phyloP scores from a whole-genome alignment of 2,888 invertebrate genomes.

The Encarsia formosa region DNA sequence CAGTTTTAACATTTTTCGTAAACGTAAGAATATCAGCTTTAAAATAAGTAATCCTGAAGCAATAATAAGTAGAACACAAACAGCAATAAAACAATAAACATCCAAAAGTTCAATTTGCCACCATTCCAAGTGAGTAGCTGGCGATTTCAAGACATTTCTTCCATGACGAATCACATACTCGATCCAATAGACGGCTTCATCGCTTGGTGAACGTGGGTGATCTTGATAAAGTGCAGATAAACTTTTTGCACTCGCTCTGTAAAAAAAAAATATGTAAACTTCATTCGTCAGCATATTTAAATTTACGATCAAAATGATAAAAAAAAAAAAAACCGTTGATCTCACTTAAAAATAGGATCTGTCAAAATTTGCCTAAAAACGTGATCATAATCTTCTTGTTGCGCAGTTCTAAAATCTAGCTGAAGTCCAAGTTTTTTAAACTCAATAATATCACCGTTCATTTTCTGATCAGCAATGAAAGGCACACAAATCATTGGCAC shows the following conservation, averaged over 20 bases:
- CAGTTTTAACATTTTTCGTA: no score
- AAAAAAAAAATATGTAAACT: no score
- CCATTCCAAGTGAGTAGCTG: conserved; percentile 47
- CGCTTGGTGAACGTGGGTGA: conserved; percentile 39
- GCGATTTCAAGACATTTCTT: conserved; percentile 48
- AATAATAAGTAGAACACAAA: conserved; percentile 13
- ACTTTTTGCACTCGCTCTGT: neutral
- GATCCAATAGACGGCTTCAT: conserved; percentile 64
- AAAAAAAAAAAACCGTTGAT: neutral
- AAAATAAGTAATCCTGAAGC: no score
- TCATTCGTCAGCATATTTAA: no score
- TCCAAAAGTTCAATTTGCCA: conserved; percentile 53
- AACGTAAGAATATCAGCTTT: no score
- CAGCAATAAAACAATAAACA: conserved; percentile 52
- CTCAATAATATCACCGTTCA: conserved; percentile 30
- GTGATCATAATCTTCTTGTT: no score
- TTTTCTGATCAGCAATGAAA: conserved; percentile 36
- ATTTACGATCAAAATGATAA: no score
- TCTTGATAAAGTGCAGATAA: conserved; percentile 6
- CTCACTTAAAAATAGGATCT: no score
- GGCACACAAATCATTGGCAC: conserved; percentile 40
- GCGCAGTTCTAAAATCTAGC: conserved; percentile 24
- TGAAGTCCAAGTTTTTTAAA: conserved; percentile 29
- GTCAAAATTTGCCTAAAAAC: no score
- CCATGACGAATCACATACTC: conserved; percentile 59